Base-by-base conservation (phyloP, 1,140 invertebrate genomes). In the Protaetia brevitarsis region DNA sequence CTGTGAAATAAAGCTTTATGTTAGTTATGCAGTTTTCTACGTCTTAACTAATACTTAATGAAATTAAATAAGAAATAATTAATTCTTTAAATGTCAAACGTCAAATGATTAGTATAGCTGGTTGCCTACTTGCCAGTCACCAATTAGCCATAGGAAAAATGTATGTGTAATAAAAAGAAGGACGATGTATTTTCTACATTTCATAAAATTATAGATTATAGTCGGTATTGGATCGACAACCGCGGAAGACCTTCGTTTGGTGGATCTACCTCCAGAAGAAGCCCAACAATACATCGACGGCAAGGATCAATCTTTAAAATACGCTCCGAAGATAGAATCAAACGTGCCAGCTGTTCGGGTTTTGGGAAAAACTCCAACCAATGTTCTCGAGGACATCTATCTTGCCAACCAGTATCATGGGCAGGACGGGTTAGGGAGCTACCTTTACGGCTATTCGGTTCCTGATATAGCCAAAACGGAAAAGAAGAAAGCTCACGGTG, bases 361-460 rank as follows among this genome's bases (percentile, higher is more conserved):
- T 75, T 64, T 82, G 79, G 68, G 86, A 37, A 80, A 86, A 41
- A 84, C 86, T 72, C 82, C 85, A 4, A 82, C 86, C n/a, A 82
- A 87, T 10, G 86, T 86, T 62, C 78, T 85, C 23, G 86, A 88
- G 77, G 85, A 87, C 78, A 84, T 86, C 21, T 87, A 87, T 72
- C 76, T 85, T 57, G 86, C 86, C 1, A 81, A 82, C 66, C 86
- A 88, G 72, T 88, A 82, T 72, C 86, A 88, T 68, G 86, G 86
- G 0, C 86, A 88, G 75, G 76, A 77, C 67, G 76, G 77, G 21
- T 72, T 86, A 10, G 86, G 86, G 3, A 82, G 84, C 13, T 86
- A 86, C 67, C 79, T 82, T 0, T 88, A 87, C 64, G 86, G 86
- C 8, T 87, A 87, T 70, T 79, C 82, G 65, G 83, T 86, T 4